Base-by-base conservation (phyloP, 2,113 vertebrate genomes). In the Salvelinus sp. region DNA sequence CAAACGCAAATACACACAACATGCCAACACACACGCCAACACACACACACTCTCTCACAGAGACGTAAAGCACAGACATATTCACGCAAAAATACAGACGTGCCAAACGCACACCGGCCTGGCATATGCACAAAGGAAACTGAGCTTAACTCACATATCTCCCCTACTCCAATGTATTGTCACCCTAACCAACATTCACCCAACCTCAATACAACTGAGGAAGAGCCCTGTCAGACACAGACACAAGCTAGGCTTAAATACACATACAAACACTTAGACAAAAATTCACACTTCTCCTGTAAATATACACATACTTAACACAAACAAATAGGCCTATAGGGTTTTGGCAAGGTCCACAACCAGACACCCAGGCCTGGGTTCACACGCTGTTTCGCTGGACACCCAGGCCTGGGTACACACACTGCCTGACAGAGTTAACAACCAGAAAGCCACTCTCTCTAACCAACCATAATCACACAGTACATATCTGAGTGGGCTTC, bases 191-290 rank as follows among this genome's bases (percentile, higher is more conserved):
- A 62, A 62, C 5, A 2, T 20, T 62, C 58, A 62, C 5, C 18
- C 58, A 23, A 62, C 58, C 54, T 57, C 18, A 57, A 57, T 57
- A 20, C 2, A 20, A 20, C 54, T 57, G 54, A 57, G 54, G 54
- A 57, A 57, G 54, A 57, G 20, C 54, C 54, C n/a, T 62, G 58
- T 14, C 58, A 60, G 20, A 44, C 22, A 57, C 13, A 16, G 6
- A 65, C 1, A 50, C 44, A 68, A 69, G 12, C 30, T 38, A 18
- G 48, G 47, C 68, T 70, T 30, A 71, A 27, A 69, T 65, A 62
- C 63, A 72, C 70, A 76, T 50, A 74, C 70, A 65, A n/a, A 76
- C 16, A 38, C 54, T 66, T 22, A 66, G 23, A 68, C 62, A 73
- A 3, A 68, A 2, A 69, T n/a, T 23, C 33, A 69, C 68, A 48